A percentile compares a stretch with the other conserved stretches of the same genome.
Evolutionary conservation across 2,888 invertebrate genomes (phyloP).

Genomic region (Chromoteleia sp.): DNA sequence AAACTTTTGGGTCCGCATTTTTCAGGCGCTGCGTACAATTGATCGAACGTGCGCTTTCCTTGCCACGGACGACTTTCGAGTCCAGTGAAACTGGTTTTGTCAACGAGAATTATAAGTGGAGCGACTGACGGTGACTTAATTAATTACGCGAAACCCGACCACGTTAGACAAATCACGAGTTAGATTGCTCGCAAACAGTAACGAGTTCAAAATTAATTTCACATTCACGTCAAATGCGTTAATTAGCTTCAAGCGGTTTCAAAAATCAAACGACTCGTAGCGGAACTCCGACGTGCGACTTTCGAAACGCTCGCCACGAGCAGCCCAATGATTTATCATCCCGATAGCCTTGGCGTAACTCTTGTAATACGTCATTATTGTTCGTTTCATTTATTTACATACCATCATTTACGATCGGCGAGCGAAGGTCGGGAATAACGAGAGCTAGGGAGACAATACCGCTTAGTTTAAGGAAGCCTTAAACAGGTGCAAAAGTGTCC

Average conservation of each 20-base stretch:
- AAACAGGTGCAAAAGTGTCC: conserved; percentile 40
- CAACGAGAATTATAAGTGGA: conserved; percentile 14
- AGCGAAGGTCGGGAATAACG: background rate
- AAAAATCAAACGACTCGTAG: background rate
- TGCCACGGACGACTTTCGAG: no score
- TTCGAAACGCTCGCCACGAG: conserved; percentile 7
- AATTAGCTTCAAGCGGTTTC: background rate
- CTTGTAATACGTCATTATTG: conserved; percentile 30
- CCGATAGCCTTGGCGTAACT: conserved; percentile 41
- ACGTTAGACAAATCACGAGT: background rate
- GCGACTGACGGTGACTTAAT: conserved; percentile 11
- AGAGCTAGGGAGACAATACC: background rate
- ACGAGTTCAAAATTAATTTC: background rate
- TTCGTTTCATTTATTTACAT: conserved; percentile 32
- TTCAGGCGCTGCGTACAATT: no score
- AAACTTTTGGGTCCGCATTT: no score
- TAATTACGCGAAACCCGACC: background rate
- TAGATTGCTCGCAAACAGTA: background rate
- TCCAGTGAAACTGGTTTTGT: background rate
- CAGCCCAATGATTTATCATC: conserved; percentile 8
- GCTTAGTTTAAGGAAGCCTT: conserved; percentile 16
- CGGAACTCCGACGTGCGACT: conserved; percentile 8
- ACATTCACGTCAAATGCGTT: background rate
- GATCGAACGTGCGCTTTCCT: no score
- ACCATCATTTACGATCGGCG: conserved; percentile 4